Percentiles rank a stretch among this genome's conserved stretches.
Evolutionary conservation across 2,113 vertebrate genomes (phyloP).

Genomic region (Heptranchias perlo): DNA sequence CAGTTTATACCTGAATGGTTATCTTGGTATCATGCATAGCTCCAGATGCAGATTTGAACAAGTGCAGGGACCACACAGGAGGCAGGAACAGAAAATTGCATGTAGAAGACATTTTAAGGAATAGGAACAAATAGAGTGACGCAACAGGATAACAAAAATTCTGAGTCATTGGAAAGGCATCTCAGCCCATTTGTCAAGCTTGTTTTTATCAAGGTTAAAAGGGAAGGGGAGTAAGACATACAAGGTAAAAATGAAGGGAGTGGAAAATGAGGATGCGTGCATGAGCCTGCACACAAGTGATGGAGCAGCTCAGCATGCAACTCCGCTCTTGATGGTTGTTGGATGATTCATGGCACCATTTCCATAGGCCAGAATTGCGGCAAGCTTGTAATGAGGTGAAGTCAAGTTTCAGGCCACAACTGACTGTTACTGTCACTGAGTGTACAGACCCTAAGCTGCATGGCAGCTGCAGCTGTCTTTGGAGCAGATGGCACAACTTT

Average conservation of each 20-base stretch:
- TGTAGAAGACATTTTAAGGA: no score
- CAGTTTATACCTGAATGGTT: no score
- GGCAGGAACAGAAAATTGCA: no score
- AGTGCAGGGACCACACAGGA: no score
- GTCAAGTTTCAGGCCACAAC: not conserved
- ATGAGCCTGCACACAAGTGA: no score
- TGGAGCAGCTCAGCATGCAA: not conserved
- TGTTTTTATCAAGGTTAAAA: not conserved
- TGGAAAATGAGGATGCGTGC: not conserved
- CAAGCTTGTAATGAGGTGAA: not conserved
- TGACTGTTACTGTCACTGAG: not conserved
- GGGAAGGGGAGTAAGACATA: not conserved
- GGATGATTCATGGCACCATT: not conserved
- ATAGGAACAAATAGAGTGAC: no score
- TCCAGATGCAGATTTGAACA: no score
- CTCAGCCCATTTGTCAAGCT: no score
- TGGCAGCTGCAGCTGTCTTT: no score
- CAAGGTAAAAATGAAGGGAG: not conserved
- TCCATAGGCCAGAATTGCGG: not conserved
- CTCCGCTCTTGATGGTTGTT: not conserved
- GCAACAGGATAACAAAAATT: no score
- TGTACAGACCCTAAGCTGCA: not conserved
- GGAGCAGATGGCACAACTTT: not conserved
- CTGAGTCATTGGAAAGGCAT: not conserved
- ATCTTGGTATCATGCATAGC: no score